A percentile compares a stretch with the other conserved stretches of the same genome.
phyloP scores from a whole-genome alignment of 2,113 vertebrate species.

The Cryptotis parvus region DNA sequence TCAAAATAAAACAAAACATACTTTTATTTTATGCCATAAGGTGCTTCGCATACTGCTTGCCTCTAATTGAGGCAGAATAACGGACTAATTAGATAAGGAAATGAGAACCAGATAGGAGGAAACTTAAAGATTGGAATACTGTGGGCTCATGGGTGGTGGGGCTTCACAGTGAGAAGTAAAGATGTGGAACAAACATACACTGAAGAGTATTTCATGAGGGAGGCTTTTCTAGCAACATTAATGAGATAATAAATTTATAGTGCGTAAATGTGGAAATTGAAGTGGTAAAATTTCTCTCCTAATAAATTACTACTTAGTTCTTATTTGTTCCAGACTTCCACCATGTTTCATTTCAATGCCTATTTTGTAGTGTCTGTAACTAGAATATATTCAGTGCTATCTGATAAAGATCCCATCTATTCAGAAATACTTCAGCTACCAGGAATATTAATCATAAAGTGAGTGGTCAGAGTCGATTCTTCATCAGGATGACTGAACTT shows the following conservation, averaged over 20 bases:
- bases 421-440: neutral
- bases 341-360: neutral
- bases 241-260: neutral
- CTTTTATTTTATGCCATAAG: no score
- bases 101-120: neutral
- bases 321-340: neutral
- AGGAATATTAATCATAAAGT: neutral
- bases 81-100: neutral
- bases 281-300: neutral
- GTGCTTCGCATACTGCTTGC: no score
- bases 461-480: neutral
- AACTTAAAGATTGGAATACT: no score
- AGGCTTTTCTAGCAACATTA: neutral
- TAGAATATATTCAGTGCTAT: constrained; percentile 19
- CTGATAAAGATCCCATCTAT: neutral
- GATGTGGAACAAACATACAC: fast-evolving
- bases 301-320: constrained; percentile 10
- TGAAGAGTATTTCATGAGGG: neutral
- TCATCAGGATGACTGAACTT: neutral
- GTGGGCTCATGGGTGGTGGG: neutral
- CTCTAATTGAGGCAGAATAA: neutral
- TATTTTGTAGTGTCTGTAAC: constrained; percentile 8
- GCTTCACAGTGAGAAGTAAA: neutral
- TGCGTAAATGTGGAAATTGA: neutral
- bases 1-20: no score